Evolutionary conservation across 2,113 vertebrate genomes (phyloP).

Genomic region (Platysteira castanea): DNA sequence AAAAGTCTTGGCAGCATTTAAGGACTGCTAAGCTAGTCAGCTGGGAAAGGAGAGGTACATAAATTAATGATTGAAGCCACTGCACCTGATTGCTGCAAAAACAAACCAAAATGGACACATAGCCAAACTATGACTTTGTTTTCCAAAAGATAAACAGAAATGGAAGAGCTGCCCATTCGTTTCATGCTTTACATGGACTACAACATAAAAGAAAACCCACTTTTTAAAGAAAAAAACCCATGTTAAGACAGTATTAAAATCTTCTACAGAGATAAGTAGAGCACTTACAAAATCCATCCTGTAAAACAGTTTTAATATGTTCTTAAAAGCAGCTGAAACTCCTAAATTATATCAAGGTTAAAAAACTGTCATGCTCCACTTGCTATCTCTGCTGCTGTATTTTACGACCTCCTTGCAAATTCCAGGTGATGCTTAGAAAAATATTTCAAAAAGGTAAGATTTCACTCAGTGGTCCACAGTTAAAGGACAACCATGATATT

Average conservation of each 20-base stretch:
- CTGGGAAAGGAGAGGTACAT: not conserved
- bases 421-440: not conserved
- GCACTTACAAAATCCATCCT: not conserved
- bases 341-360: not conserved
- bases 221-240: not conserved
- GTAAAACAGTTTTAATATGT: not conserved
- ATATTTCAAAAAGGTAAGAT: not conserved
- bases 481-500: not conserved
- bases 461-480: not conserved
- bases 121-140: not conserved
- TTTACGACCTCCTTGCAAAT: not conserved
- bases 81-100: not conserved
- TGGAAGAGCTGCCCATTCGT: not conserved
- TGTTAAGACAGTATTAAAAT: not conserved
- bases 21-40: not conserved
- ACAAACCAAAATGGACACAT: not conserved
- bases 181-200: not conserved
- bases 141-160: not conserved
- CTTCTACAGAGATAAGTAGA: not conserved
- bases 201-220: not conserved
- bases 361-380: not conserved
- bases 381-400: not conserved
- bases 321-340: not conserved
- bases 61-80: not conserved
- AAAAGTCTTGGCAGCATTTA: not conserved